phyloP scores from a whole-genome alignment of 2,797 vertebrate species.

The Phalanger gymnotis region DNA sequence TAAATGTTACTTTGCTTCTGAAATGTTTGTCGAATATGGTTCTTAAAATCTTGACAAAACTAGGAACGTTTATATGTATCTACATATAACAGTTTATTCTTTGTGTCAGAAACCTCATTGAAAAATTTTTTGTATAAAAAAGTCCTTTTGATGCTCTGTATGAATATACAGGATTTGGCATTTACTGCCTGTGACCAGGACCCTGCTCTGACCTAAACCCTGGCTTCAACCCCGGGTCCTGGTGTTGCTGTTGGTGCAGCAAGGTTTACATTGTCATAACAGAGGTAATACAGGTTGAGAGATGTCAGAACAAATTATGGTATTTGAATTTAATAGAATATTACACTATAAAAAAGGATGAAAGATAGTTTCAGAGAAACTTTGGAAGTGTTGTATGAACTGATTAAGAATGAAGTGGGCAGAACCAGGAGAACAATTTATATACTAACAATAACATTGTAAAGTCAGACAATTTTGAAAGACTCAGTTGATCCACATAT shows the following conservation, averaged over 20 bases:
- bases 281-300: not conserved
- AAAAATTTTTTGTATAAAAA: slow-evolving; percentile 8
- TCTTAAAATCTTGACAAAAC: slow-evolving; percentile 21
- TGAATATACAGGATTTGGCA: not conserved
- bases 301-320: not conserved
- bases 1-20: not conserved
- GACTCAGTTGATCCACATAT: not conserved
- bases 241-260: not conserved
- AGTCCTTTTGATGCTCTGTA: not conserved
- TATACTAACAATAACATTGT: not conserved
- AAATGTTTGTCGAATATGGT: slow-evolving; percentile 24
- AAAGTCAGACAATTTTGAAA: not conserved
- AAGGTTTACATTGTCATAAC: not conserved
- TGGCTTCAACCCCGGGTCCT: not conserved
- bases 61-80: not conserved
- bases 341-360: not conserved
- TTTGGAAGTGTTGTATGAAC: not conserved
- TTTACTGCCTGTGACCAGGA: not conserved
- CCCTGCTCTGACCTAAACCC: not conserved
- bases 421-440: not conserved
- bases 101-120: not conserved
- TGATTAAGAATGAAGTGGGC: not conserved
- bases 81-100: not conserved
- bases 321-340: not conserved
- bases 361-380: not conserved